phyloP scores from a whole-genome alignment of 2,113 vertebrate species.

The Sorex fumeus region DNA sequence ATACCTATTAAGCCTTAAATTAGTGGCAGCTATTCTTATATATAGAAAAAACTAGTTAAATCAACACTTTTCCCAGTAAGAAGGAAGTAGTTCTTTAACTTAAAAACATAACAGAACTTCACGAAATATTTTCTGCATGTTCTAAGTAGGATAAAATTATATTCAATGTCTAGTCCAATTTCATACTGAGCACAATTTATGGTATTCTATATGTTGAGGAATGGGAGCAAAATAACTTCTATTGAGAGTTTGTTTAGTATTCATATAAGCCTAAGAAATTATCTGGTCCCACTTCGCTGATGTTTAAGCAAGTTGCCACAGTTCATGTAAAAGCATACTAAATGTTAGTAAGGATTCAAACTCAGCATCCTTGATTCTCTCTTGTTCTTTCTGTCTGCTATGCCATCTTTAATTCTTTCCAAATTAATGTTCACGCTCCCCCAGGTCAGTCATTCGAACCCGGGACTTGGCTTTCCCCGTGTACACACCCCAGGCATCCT shows the following conservation, averaged over 20 bases:
- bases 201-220: conserved; percentile 50
- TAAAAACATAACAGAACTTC: conserved; percentile 49
- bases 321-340: background rate
- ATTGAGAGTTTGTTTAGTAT: conserved; percentile 34
- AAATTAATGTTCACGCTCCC: no score
- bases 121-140: conserved; percentile 25
- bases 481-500: no score
- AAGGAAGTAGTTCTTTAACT: conserved; percentile 54
- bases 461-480: no score
- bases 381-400: background rate
- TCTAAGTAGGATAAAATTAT: conserved; percentile 24
- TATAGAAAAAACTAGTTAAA: conserved; percentile 19
- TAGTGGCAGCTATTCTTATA: conserved; percentile 13
- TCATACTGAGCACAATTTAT: conserved; percentile 1
- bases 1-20: background rate
- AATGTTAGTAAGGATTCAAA: conserved; percentile 18
- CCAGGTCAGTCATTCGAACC: no score
- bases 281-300: background rate
- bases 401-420: background rate
- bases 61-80: conserved; percentile 45
- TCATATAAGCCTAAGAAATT: conserved; percentile 43
- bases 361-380: background rate
- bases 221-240: conserved; percentile 17
- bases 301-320: background rate
- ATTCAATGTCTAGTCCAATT: conserved; percentile 13